A percentile compares a stretch with the other conserved stretches of the same genome.
Conservation (phyloP, 1,140 invertebrate genomes). For the Bilobella aurantiaca region DNA sequence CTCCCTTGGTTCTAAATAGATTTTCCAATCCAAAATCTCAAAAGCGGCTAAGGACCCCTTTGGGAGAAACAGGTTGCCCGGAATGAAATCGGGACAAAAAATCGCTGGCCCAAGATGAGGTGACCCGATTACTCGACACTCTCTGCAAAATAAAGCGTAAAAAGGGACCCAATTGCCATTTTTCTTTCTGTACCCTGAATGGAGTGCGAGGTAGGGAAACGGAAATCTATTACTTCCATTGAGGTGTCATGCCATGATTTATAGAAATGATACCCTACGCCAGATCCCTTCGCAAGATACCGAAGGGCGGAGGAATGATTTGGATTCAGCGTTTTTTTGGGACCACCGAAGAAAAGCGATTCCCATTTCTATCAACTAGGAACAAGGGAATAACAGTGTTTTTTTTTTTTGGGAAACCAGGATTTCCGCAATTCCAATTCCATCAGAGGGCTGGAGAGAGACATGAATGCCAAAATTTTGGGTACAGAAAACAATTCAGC, state of each 20-base stretch:
- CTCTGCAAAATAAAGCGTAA: neutral
- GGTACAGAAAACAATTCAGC: neutral
- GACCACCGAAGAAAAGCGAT: neutral
- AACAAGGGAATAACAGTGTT: neutral
- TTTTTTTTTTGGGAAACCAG: neutral
- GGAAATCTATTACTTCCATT: slow-evolving; percentile 9
- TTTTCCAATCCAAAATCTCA: neutral
- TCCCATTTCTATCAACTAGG: neutral
- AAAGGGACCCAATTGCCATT: neutral
- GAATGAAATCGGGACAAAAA: neutral
- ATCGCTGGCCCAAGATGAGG: neutral
- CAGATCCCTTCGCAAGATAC: neutral
- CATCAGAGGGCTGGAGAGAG: neutral
- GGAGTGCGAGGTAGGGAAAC: neutral
- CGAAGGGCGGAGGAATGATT: neutral
- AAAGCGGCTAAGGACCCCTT: neutral
- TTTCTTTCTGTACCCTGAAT: neutral
- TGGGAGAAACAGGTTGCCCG: slow-evolving; percentile 28
- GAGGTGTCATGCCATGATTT: slow-evolving; percentile 32
- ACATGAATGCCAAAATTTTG: neutral
- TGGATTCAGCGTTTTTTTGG: neutral
- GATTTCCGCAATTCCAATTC: neutral
- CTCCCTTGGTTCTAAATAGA: neutral
- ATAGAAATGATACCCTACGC: slow-evolving; percentile 18
- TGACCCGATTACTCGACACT: slow-evolving; percentile 1